These are phyloP conservation scores for Luffia ferchaultella DNA, from an alignment of 2,888 invertebrate genomes.

Conservation along the genomic window DNA sequence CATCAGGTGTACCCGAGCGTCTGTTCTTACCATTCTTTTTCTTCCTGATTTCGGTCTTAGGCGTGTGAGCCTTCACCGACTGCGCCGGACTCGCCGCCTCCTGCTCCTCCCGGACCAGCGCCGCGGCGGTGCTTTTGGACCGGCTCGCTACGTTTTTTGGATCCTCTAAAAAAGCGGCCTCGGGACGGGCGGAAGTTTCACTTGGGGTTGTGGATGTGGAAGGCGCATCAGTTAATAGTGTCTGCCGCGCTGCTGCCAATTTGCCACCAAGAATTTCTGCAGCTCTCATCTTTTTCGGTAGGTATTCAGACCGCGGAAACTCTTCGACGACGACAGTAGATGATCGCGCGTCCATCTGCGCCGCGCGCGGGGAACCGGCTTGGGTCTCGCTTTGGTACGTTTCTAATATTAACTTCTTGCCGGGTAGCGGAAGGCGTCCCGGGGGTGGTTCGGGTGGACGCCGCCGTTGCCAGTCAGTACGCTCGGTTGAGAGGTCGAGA, in stretches of 20 bases:
- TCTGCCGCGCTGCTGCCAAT: slow-evolving; percentile 33
- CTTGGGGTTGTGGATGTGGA: slow-evolving; percentile 17
- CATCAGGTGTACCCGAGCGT: slow-evolving; percentile 44
- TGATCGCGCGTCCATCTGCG: slow-evolving; percentile 16
- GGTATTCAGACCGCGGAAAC: slow-evolving; percentile 43
- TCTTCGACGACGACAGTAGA: slow-evolving; percentile 20
- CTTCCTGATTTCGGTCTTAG: slow-evolving; percentile 35
- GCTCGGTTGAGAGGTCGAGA: slow-evolving; percentile 49
- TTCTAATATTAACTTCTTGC: slow-evolving; percentile 57
- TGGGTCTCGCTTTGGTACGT: slow-evolving; percentile 54
- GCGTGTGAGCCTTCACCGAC: slow-evolving; percentile 57
- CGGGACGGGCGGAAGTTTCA: neutral
- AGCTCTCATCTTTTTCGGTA: slow-evolving; percentile 62
- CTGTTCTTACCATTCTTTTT: slow-evolving; percentile 16
- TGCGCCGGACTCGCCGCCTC: slow-evolving; percentile 62
- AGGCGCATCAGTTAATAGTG: slow-evolving; percentile 22
- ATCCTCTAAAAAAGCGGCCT: slow-evolving; percentile 55
- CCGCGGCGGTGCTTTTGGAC: slow-evolving; percentile 66
- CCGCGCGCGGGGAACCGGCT: slow-evolving; percentile 29
- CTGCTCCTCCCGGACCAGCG: slow-evolving; percentile 64
- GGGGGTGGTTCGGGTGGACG: slow-evolving; percentile 42
- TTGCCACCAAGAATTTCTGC: slow-evolving; percentile 57
- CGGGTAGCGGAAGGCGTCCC: slow-evolving; percentile 43
- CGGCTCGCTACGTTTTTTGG: slow-evolving; percentile 65
- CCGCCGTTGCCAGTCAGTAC: slow-evolving; percentile 44